Percentiles rank a stretch among this genome's conserved stretches.
Conservation (phyloP, 2,888 invertebrate species). For the Anthophora plumipes region DNA sequence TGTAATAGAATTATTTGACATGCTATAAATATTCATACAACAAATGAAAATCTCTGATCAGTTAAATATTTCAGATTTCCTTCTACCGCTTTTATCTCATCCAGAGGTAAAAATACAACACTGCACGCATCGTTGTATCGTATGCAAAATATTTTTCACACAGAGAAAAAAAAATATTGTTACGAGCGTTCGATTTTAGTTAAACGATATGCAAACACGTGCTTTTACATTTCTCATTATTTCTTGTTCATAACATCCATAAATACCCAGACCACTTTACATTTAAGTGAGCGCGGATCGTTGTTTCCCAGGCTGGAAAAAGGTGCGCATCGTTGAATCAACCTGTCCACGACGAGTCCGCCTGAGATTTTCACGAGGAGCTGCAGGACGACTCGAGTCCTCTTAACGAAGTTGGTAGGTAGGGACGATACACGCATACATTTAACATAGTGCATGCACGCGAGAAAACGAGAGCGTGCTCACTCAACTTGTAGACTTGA, state of each 20-base stretch:
- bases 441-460: slow-evolving; percentile 48
- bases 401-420: slow-evolving; percentile 70
- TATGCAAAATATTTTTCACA: background rate
- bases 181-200: too few species aligned
- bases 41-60: too few species aligned
- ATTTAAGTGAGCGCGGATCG: slow-evolving; percentile 21
- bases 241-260: slow-evolving; percentile 19
- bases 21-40: too few species aligned
- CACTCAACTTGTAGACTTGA: slow-evolving; percentile 59
- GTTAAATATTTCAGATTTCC: too few species aligned
- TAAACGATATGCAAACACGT: background rate
- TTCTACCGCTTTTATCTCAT: too few species aligned
- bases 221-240: slow-evolving; percentile 21
- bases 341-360: slow-evolving; percentile 48
- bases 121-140: too few species aligned
- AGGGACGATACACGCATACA: slow-evolving; percentile 58
- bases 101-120: too few species aligned
- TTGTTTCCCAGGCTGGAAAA: slow-evolving; percentile 38
- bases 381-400: slow-evolving; percentile 67
- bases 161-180: background rate
- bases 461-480: slow-evolving; percentile 68
- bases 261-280: slow-evolving; percentile 47
- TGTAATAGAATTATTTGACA: too few species aligned
- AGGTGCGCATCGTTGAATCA: slow-evolving; percentile 45
- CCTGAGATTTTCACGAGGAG: slow-evolving; percentile 67